These are phyloP conservation scores for Myodes glareolus DNA, from an alignment of 2,113 vertebrate species.

Conservation along the genomic window DNA sequence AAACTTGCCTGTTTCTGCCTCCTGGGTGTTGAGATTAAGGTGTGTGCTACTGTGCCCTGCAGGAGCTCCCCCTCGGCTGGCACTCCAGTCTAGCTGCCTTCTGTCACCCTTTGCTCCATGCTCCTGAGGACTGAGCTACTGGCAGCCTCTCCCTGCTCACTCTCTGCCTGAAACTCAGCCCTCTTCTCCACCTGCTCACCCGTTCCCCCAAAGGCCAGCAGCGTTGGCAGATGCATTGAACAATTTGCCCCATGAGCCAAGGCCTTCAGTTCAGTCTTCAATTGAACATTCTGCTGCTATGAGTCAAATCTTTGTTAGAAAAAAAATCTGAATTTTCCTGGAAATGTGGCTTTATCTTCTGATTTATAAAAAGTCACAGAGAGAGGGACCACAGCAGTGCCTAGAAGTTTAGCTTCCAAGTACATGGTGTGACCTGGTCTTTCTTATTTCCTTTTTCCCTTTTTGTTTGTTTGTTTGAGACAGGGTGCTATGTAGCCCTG, in stretches of 20 bases:
- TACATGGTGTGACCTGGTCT: background rate
- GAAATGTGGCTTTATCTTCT: background rate
- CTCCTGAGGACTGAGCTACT: background rate
- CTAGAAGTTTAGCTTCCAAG: background rate
- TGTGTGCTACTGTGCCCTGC: background rate
- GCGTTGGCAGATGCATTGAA: background rate
- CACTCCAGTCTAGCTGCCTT: background rate
- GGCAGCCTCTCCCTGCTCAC: background rate
- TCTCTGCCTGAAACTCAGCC: too few relatives aligned
- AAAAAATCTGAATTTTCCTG: background rate
- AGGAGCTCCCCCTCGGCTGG: background rate
- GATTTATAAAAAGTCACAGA: background rate
- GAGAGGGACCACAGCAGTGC: background rate
- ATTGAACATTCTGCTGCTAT: background rate
- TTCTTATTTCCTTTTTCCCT: background rate
- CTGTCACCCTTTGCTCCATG: background rate
- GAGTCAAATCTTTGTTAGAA: background rate
- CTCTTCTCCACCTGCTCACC: background rate
- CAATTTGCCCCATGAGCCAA: background rate
- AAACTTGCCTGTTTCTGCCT: background rate
- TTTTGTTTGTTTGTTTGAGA: background rate
- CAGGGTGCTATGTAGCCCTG: background rate
- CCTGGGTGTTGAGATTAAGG: background rate
- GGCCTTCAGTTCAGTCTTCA: background rate
- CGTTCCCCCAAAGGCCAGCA: background rate